phyloP scores from a whole-genome alignment of 1,140 invertebrate species.

The Caerostris darwini region DNA sequence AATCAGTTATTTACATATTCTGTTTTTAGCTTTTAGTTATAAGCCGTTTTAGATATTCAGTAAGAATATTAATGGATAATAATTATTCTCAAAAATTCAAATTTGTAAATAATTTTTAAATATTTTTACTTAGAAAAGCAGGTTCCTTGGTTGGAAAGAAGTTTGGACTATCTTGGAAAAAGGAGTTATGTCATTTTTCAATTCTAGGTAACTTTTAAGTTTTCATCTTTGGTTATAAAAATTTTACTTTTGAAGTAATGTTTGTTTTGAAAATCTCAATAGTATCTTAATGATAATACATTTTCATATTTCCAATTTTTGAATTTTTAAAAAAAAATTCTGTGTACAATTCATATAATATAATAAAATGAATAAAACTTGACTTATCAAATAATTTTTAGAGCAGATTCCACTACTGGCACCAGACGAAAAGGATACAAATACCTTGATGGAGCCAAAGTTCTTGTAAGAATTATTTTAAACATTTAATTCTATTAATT shows the following conservation, averaged over 20 bases:
- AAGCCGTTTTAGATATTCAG: too few relatives aligned
- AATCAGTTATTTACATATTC: too few relatives aligned
- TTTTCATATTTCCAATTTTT: background rate
- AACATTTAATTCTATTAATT: background rate
- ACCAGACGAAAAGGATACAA: constrained; percentile 85
- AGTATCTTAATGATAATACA: background rate
- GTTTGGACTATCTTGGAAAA: constrained; percentile 87
- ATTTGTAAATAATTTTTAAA: too few relatives aligned
- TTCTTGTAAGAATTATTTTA: constrained; percentile 80
- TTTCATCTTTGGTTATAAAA: background rate
- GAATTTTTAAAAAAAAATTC: background rate
- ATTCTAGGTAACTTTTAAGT: constrained; percentile 81
- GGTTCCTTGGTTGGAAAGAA: constrained; percentile 86
- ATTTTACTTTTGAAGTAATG: constrained; percentile 1
- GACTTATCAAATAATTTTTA: constrained; percentile 77
- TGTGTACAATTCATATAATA: background rate
- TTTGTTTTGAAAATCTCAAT: background rate
- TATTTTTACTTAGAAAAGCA: constrained; percentile 65
- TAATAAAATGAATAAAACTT: background rate
- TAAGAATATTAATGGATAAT: too few relatives aligned
- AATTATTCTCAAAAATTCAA: too few relatives aligned
- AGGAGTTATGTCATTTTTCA: constrained; percentile 87
- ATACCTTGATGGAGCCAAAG: constrained; percentile 86
- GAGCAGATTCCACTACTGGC: constrained; percentile 86
- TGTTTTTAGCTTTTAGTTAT: too few relatives aligned